Evolutionary conservation across 1,140 invertebrate genomes (phyloP), one percentile per base, ranked within the genome.

Genomic region (Drosophila pachea): DNA sequence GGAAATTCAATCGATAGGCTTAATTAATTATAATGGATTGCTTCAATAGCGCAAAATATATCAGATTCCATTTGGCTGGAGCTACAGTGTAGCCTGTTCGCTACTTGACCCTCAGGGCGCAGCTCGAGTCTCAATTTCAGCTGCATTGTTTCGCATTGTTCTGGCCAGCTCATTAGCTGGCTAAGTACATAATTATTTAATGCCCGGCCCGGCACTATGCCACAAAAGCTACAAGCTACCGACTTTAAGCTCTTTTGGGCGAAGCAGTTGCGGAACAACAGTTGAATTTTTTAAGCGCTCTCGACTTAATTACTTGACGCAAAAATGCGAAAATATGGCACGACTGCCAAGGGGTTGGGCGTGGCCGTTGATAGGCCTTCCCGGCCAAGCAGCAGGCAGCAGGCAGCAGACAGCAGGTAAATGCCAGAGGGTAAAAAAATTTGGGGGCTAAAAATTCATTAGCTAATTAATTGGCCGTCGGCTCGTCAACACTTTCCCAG

Each of bases 391-490:
- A 53, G 7, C 67, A n/a, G n/a, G n/a, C n/a, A n/a, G n/a, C n/a
- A n/a, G n/a, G n/a, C 61, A 71, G 55, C 61, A 71, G 55, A 47
- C 62, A 64, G 50, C 50, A 62, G 76, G 68, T 74, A 70, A 60
- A 63, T 47, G 58, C 12, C 38, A n/a, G 29, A 31, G 38, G 14
- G 31, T 9, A 11, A 81, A 69, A 69, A 73, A 79, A 65, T 72
- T 73, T 50, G 40, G 58, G 45, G 40, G 35, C 50, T 62, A 48
- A 83, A 82, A 83, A 73, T 83, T 82, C 68, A 82, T 82, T 83
- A 82, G 78, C 67, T 82, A 83, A 84, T 82, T 82, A 82, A 82
- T 78, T 73, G 75, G 52, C 61, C 48, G 53, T 53, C 35, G 22
- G 22, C 22, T 61, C 63, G 63, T 75, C 61, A 60, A 52, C 67